Base-by-base conservation (phyloP, 2,888 invertebrate genomes). In the Girardia tigrina region DNA sequence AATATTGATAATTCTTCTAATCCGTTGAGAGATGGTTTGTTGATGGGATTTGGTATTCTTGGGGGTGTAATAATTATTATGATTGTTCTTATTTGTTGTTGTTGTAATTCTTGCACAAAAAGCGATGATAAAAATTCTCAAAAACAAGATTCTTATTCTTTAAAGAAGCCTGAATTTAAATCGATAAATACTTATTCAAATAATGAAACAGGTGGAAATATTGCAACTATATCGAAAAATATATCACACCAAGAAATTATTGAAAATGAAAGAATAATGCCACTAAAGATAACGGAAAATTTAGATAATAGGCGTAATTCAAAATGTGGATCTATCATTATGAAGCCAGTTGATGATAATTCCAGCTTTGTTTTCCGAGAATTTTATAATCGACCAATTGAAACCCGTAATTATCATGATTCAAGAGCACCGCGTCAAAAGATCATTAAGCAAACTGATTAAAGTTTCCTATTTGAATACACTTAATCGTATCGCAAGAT, bases 101-200 rank as follows among this genome's bases (percentile, higher is more conserved):
- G 70, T 70, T 70, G 70, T 20, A 70, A 70, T 70, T 26, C 70
- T 12, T 70, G 70, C 26, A 14, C 70, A 23, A 70, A 70, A 70
- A 70, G 20, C 6, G 6, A 6, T 8, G 26, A 70, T 8, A 8
- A n/a, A 14, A 70, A 70, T 14, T 20, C 23, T 14, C 6, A 26
- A 70, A 8, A 36, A 36, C 12, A 36, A 36, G 36, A 36, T 36
- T 36, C 16, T 36, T 8, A 12, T 36, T 16, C 36, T 16, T 12
- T 36, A 8, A 36, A 36, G 16, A 36, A 12, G 8, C 36, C 8
- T 12, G 16, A 36, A 36, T 8, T 12, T 12, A 36, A 36, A 12
- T 16, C 36, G 16, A 36, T 12, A 12, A 16, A 36, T 36, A 16
- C 36, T 36, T 16, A 36, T 36, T 8, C 36, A 36, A 36, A 36